phyloP scores from a whole-genome alignment of 2,797 vertebrate genomes.

The Masticophis lateralis region DNA sequence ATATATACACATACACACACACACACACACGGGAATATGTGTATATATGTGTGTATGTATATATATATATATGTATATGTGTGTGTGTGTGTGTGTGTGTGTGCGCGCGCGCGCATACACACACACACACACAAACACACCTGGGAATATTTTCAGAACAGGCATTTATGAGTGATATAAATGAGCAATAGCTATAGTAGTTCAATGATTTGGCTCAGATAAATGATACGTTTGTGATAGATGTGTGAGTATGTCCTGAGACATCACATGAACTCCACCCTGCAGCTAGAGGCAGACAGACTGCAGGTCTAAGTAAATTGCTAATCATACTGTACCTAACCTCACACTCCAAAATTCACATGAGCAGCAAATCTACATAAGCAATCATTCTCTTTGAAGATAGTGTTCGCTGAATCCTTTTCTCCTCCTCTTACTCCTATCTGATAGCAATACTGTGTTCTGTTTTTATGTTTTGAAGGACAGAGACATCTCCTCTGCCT shows the following conservation, averaged over 20 bases:
- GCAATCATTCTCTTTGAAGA: not conserved
- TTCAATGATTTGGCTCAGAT: not conserved
- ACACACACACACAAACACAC: not conserved
- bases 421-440: not conserved
- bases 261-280: not conserved
- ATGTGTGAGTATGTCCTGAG: not conserved
- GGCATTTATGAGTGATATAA: not conserved
- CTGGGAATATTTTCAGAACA: not conserved
- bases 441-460: not conserved
- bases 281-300: not conserved
- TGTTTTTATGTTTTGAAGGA: not conserved
- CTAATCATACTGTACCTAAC: not conserved
- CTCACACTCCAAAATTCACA: not conserved
- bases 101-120: too few species aligned
- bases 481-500: not conserved
- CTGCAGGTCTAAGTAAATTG: not conserved
- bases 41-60: too few species aligned
- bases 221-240: not conserved
- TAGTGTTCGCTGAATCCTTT: not conserved
- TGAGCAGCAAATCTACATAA: not conserved
- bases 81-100: too few species aligned
- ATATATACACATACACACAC: too few species aligned
- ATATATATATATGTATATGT: too few species aligned
- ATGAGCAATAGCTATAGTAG: not conserved
- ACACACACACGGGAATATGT: not conserved